Evolutionary conservation across 2,113 vertebrate genomes (phyloP).

Genomic region (Setophaga kirtlandii): DNA sequence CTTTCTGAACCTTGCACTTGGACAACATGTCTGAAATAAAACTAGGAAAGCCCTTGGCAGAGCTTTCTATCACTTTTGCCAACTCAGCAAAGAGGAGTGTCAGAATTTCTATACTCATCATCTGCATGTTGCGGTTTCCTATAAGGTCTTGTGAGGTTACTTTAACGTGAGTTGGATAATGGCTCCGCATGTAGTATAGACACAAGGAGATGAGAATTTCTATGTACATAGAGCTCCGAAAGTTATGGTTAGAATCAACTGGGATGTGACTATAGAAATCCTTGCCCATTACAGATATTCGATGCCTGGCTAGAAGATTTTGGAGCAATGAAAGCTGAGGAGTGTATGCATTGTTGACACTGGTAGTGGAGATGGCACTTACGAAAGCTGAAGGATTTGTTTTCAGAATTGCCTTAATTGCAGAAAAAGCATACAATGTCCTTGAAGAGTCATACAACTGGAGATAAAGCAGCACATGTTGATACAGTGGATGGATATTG

Average conservation of each 20-base stretch:
- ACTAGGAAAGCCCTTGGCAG: slow-evolving; percentile 95
- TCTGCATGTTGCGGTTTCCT: slow-evolving; percentile 96
- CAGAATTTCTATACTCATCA: slow-evolving; percentile 96
- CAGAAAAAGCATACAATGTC: slow-evolving; percentile 92
- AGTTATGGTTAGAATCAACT: slow-evolving; percentile 92
- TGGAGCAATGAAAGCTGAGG: slow-evolving; percentile 95
- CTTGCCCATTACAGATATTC: slow-evolving; percentile 98
- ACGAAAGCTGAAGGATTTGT: slow-evolving; percentile 91
- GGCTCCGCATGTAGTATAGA: slow-evolving; percentile 93
- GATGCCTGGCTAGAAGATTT: slow-evolving; percentile 93
- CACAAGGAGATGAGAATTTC: slow-evolving; percentile 97
- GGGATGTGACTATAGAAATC: slow-evolving; percentile 98
- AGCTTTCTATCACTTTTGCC: slow-evolving; percentile 92
- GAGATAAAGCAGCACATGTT: slow-evolving; percentile 96
- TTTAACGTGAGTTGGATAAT: slow-evolving; percentile 92
- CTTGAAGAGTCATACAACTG: slow-evolving; percentile 96
- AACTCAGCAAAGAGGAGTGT: slow-evolving; percentile 93
- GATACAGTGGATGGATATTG: slow-evolving; percentile 95
- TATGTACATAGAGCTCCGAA: slow-evolving; percentile 98
- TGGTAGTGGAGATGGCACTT: slow-evolving; percentile 96
- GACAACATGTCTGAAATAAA: slow-evolving; percentile 96
- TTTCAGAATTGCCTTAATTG: slow-evolving; percentile 92
- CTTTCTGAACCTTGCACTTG: slow-evolving; percentile 98
- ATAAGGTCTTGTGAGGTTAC: slow-evolving; percentile 89
- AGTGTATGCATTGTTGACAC: slow-evolving; percentile 95